A percentile compares a stretch with the other conserved stretches of the same genome.
These are phyloP conservation scores for Chaetorhynchus papuensis DNA, from an alignment of 2,113 vertebrate genomes.

Conservation along the genomic window DNA sequence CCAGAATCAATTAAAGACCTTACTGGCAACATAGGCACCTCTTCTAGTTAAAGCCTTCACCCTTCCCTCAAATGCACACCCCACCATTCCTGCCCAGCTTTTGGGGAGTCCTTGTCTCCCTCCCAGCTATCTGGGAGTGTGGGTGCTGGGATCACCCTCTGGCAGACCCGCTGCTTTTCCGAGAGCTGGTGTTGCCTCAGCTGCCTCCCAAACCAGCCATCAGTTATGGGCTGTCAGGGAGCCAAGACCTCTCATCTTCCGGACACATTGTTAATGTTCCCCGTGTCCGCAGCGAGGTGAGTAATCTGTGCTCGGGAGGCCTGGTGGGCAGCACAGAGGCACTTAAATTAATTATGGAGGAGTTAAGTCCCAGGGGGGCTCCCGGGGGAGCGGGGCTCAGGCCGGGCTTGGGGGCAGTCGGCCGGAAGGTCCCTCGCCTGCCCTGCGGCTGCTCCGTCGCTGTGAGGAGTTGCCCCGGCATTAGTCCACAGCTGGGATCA, in stretches of 20 bases:
- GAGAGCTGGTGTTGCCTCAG: background rate
- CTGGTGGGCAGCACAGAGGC: background rate
- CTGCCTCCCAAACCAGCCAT: background rate
- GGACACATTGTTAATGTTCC: background rate
- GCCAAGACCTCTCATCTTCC: background rate
- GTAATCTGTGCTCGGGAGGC: background rate
- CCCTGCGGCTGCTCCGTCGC: background rate
- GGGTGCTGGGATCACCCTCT: background rate
- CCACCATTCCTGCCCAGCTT: background rate
- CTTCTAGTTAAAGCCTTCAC: background rate
- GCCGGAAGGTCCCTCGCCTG: background rate
- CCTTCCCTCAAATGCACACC: background rate
- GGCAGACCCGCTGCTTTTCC: background rate
- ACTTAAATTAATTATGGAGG: background rate
- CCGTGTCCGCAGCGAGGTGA: rapidly evolving
- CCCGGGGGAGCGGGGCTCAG: background rate
- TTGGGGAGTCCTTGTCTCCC: background rate
- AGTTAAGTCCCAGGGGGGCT: background rate
- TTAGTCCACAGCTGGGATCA: background rate
- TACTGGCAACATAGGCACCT: background rate
- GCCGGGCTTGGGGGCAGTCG: background rate
- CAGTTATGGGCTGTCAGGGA: background rate
- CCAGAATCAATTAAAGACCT: constrained; percentile 47
- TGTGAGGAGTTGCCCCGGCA: background rate
- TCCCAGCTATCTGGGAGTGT: background rate